Base-by-base conservation (phyloP, 2,888 invertebrate genomes). In the Zonitis immaculata region DNA sequence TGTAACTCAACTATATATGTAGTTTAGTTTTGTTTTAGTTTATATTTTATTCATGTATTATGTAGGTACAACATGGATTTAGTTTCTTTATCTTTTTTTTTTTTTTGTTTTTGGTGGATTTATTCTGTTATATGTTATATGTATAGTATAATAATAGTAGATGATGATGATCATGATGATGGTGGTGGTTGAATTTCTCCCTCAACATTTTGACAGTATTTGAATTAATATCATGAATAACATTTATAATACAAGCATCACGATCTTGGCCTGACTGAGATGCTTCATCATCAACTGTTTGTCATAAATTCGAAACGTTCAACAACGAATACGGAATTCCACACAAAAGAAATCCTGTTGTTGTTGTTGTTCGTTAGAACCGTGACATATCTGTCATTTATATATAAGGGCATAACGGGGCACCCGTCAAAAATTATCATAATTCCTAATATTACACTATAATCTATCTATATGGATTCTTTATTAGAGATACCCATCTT, bases 191-290 rank as follows among this genome's bases (percentile, higher is more conserved):
- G 35, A 35, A 35, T 18, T 39, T 39, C 8, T 18, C 18, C 18
- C 11, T 35, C 35, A 16, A 49, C 49, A 54, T 51, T 54, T 54
- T 42, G 44, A 47, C 47, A 48, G 47, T 48, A 39, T 54, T 51
- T 51, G 51, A 54, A 54, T 54, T 54, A 54, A 50, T 50, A 51
- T 54, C 45, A 43, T 54, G 54, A 54, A 54, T 50, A 39, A 47
- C 20, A 49, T 54, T 54, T 47, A 48, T 51, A 54, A 54, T 54
- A 47, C 54, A 39, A 25, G 46, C 44, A 54, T 51, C 51, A 54
- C 54, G 54, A 54, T 51, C 51, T 54, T 54, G 51, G 54, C 51
- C 54, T 51, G 44, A 44, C 51, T 47, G 28, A 27, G 39, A 39
- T 48, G 32, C 51, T 54, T 51, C 54, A 54, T 50, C 54, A 54